Conservation (phyloP, 2,888 invertebrate genomes). For the Eupithecia abbreviata region DNA sequence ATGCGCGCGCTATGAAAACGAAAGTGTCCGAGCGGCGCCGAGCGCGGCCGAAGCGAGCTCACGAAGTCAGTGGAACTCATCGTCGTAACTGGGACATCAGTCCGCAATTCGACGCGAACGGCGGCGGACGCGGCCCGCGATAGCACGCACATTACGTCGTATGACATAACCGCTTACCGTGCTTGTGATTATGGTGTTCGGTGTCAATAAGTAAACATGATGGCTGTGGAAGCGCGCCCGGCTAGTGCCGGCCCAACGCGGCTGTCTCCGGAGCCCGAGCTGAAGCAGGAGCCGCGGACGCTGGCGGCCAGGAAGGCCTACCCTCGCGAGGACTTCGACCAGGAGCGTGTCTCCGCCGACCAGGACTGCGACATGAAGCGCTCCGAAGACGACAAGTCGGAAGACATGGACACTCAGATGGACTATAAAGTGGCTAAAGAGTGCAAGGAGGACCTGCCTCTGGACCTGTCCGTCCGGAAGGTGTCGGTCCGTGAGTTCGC, state of each 20-base stretch:
- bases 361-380: background rate
- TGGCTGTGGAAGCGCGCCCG: constrained; percentile 80
- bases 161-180: constrained; percentile 78
- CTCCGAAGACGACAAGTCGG: constrained; percentile 25
- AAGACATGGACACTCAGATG: constrained; percentile 12
- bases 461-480: constrained; percentile 89
- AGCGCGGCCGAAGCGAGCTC: constrained; percentile 81
- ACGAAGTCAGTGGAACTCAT: constrained; percentile 83
- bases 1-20: constrained; percentile 77
- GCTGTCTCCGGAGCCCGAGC: constrained; percentile 66
- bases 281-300: constrained; percentile 76
- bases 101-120: constrained; percentile 82
- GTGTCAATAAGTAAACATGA: constrained; percentile 77
- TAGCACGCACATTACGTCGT: constrained; percentile 68
- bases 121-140: constrained; percentile 74
- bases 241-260: constrained; percentile 71
- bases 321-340: constrained; percentile 59
- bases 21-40: constrained; percentile 81
- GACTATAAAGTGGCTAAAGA: constrained; percentile 25
- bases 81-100: constrained; percentile 87
- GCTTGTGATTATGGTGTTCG: constrained; percentile 77
- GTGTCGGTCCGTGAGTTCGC: constrained; percentile 81
- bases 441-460: constrained; percentile 85
- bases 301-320: constrained; percentile 81
- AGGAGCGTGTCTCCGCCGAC: constrained; percentile 18